Evolutionary conservation across 2,797 vertebrate genomes (phyloP).

Genomic region (Chrosomus eos): DNA sequence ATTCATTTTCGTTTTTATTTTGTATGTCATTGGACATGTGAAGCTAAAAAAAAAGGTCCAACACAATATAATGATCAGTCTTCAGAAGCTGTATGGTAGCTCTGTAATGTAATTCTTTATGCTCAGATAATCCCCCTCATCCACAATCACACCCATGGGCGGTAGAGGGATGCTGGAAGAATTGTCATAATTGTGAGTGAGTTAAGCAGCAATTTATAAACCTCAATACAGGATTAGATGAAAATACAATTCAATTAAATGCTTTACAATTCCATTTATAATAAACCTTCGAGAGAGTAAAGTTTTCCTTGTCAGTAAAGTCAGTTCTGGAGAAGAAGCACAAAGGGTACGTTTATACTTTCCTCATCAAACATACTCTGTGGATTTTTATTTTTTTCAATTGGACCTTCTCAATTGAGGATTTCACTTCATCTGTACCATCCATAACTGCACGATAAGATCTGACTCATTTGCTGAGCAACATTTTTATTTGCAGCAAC

Average conservation of each 20-base stretch:
- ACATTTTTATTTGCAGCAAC: slow-evolving; percentile 16
- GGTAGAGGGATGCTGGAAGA: background rate
- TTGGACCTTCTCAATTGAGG: background rate
- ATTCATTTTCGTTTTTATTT: background rate
- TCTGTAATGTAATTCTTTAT: background rate
- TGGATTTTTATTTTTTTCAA: background rate
- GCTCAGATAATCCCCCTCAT: background rate
- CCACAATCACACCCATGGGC: background rate
- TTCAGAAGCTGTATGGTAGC: background rate
- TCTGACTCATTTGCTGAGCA: background rate
- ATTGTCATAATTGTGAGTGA: background rate
- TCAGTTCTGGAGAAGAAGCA: background rate
- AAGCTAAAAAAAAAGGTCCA: background rate
- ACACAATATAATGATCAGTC: background rate
- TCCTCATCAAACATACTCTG: background rate
- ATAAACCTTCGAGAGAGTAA: background rate
- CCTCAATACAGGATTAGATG: background rate
- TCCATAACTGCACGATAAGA: slow-evolving; percentile 17
- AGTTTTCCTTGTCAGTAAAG: background rate
- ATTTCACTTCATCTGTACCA: background rate
- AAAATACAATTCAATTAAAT: background rate
- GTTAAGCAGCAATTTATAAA: background rate
- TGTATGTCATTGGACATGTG: background rate
- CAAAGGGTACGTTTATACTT: background rate
- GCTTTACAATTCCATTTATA: background rate